Percentiles rank a stretch among this genome's conserved stretches.
Conservation (phyloP, 2,113 vertebrate species). For the Nothoprocta perdicaria region DNA sequence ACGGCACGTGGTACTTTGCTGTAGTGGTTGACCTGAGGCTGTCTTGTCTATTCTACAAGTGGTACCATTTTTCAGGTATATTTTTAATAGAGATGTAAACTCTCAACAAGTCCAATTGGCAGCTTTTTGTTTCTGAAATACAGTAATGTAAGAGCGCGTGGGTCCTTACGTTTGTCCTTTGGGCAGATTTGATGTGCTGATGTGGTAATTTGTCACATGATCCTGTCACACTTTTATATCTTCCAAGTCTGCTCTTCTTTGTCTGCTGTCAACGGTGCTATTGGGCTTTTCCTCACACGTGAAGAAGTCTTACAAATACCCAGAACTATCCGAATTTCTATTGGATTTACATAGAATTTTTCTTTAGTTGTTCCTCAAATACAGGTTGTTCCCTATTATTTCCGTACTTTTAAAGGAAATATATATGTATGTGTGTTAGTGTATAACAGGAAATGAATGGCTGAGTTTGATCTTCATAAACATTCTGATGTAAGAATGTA, state of each 20-base stretch:
- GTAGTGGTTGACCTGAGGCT: background rate
- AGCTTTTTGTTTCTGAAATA: background rate
- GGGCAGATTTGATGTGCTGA: background rate
- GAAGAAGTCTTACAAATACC: background rate
- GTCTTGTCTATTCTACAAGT: background rate
- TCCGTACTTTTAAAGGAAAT: background rate
- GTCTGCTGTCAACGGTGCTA: background rate
- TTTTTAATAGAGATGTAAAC: background rate
- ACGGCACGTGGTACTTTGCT: no score
- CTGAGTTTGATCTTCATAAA: background rate
- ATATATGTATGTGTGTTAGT: background rate
- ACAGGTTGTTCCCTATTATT: background rate
- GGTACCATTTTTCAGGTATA: background rate
- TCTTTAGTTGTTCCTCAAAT: background rate
- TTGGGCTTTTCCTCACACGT: background rate
- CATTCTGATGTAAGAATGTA: background rate
- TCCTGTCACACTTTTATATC: background rate
- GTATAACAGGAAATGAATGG: background rate
- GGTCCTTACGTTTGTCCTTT: background rate
- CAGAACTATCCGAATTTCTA: background rate
- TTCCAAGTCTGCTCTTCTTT: background rate
- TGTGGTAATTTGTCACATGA: background rate
- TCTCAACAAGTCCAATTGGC: background rate
- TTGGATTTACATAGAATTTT: background rate
- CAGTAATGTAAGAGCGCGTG: background rate